These are phyloP conservation scores for Dasysyrphus albostriatus DNA, from an alignment of 2,888 invertebrate species.

Conservation along the genomic window DNA sequence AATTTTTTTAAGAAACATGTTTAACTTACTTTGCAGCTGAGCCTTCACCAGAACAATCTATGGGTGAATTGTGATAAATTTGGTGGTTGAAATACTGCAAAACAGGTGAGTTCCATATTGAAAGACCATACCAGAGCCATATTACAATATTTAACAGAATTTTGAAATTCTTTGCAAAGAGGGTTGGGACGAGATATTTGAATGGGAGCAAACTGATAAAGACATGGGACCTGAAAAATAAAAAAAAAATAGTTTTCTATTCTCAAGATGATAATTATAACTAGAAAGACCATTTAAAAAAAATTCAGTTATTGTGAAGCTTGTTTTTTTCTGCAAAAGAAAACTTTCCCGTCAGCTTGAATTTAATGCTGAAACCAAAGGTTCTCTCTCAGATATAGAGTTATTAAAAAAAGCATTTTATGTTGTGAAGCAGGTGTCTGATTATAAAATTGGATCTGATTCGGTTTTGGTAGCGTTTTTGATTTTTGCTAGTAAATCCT, in stretches of 20 bases:
- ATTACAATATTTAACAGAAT: conserved; percentile 81
- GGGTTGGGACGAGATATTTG: conserved; percentile 83
- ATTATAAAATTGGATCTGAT: too few species aligned
- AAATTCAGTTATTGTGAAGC: too few species aligned
- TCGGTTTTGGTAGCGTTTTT: too few species aligned
- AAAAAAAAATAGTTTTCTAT: background rate
- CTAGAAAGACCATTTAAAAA: too few species aligned
- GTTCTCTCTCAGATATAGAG: too few species aligned
- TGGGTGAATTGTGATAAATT: conserved; percentile 82
- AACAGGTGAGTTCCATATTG: conserved; percentile 84
- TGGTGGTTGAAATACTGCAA: conserved; percentile 83
- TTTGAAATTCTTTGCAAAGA: conserved; percentile 83
- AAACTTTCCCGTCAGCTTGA: too few species aligned
- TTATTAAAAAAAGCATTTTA: too few species aligned
- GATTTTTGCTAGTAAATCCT: too few species aligned
- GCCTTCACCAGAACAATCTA: conserved; percentile 83
- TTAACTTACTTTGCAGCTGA: conserved; percentile 81
- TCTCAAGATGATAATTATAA: background rate
- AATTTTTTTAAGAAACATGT: background rate
- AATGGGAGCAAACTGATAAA: conserved; percentile 83
- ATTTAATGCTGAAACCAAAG: too few species aligned
- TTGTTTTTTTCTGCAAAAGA: too few species aligned
- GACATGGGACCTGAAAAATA: conserved; percentile 79
- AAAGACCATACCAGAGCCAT: conserved; percentile 83
- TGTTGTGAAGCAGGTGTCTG: too few species aligned